These are phyloP conservation scores for Sericinus montela DNA, from an alignment of 2,888 invertebrate species.

Conservation along the genomic window DNA sequence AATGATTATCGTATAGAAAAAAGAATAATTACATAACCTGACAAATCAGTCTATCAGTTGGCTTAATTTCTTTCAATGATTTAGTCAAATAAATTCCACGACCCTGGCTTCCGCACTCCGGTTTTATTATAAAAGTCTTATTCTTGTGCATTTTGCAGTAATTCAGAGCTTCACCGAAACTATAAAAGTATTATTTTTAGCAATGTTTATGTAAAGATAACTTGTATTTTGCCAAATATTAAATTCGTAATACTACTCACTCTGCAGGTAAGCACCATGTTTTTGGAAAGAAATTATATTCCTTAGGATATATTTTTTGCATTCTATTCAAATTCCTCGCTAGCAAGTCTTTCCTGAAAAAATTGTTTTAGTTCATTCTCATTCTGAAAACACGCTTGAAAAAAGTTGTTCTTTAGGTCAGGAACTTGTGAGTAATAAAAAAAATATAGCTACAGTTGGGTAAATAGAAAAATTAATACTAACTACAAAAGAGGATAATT, in stretches of 20 bases:
- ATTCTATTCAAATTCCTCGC: constrained; percentile 94
- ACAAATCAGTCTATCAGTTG: constrained; percentile 91
- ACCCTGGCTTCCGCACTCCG: constrained; percentile 94
- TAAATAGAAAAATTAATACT: too few species aligned
- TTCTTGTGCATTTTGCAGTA: constrained; percentile 85
- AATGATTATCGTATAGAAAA: too few species aligned
- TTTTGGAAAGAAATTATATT: constrained; percentile 95
- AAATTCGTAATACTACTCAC: constrained; percentile 69
- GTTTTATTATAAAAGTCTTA: constrained; percentile 93
- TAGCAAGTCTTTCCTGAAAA: constrained; percentile 87
- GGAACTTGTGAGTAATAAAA: too few species aligned
- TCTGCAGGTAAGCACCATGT: constrained; percentile 97
- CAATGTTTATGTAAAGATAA: too few species aligned
- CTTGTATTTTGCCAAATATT: too few species aligned
- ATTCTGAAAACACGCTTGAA: too few species aligned
- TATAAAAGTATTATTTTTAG: constrained; percentile 28
- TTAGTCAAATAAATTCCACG: constrained; percentile 92
- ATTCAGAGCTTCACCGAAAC: constrained; percentile 85
- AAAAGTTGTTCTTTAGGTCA: too few species aligned
- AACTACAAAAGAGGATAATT: too few species aligned
- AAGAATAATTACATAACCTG: constrained; percentile 74
- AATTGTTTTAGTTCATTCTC: too few species aligned
- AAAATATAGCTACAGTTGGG: too few species aligned
- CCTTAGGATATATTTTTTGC: constrained; percentile 91
- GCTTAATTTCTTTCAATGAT: constrained; percentile 87